These are phyloP conservation scores for Ennomos fuscantarius DNA, from an alignment of 2,888 invertebrate species.

Conservation along the genomic window DNA sequence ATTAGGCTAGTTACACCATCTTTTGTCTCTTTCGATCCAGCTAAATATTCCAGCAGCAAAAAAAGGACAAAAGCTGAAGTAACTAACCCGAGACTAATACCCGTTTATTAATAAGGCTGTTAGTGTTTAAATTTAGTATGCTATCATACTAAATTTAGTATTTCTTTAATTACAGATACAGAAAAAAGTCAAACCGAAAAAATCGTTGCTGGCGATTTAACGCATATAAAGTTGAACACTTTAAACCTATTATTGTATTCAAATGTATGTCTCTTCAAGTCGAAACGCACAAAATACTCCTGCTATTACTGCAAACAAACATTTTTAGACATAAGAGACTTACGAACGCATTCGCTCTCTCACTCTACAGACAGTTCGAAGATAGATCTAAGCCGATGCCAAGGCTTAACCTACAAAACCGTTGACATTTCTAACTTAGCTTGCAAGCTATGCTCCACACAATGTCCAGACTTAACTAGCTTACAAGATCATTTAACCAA, in stretches of 20 bases:
- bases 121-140: no score
- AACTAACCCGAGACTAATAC: no score
- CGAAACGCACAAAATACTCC: constrained; percentile 54
- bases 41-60: no score
- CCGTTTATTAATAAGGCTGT: no score
- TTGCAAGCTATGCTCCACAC: constrained; percentile 53
- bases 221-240: constrained; percentile 45
- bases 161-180: no score
- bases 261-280: constrained; percentile 61
- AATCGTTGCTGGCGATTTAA: not conserved
- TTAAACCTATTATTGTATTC: constrained; percentile 59
- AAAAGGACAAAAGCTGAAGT: no score
- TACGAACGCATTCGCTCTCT: constrained; percentile 49
- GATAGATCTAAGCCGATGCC: constrained; percentile 26
- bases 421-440: constrained; percentile 59
- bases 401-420: constrained; percentile 52
- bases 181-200: not conserved
- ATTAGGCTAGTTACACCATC: no score
- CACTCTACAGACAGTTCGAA: constrained; percentile 44
- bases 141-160: no score
- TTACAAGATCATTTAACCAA: constrained; percentile 51
- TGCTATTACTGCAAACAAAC: constrained; percentile 56
- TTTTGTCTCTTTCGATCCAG: no score
- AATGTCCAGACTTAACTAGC: constrained; percentile 40
- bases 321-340: constrained; percentile 48